phyloP scores from a whole-genome alignment of 2,797 vertebrate genomes.

The Microtus obscurus region DNA sequence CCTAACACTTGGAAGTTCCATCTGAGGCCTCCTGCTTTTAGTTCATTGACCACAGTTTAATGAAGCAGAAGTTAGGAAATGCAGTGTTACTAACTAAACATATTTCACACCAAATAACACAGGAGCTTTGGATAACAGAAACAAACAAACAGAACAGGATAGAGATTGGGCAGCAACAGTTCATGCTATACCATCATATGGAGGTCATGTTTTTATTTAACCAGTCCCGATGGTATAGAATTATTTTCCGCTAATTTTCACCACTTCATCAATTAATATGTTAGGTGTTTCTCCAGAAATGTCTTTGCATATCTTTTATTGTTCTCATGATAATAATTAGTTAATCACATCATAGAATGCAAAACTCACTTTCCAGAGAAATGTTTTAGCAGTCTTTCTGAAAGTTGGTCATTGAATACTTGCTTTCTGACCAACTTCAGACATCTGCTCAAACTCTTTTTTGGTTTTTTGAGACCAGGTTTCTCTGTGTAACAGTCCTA shows the following conservation, averaged over 20 bases:
- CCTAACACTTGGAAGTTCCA: background rate
- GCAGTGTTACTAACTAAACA: conserved; percentile 11
- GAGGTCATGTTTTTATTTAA: background rate
- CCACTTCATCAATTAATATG: background rate
- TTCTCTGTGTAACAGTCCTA: too few species aligned
- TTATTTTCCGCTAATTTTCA: conserved; percentile 14
- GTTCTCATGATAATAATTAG: conserved; percentile 59
- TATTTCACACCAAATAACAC: background rate
- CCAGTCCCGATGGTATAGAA: background rate
- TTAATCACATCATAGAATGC: conserved; percentile 22
- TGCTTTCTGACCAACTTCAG: conserved; percentile 54
- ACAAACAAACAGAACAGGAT: background rate
- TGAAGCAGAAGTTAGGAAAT: conserved; percentile 16
- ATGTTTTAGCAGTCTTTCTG: conserved; percentile 44
- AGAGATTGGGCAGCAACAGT: background rate
- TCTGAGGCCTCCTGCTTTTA: conserved; percentile 1
- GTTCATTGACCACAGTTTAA: background rate
- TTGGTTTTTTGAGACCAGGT: too few species aligned
- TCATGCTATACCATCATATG: background rate
- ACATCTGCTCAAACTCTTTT: conserved; percentile 44
- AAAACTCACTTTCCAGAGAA: conserved; percentile 56
- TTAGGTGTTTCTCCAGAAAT: conserved; percentile 9
- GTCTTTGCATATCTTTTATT: conserved; percentile 57
- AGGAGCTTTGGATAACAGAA: background rate
- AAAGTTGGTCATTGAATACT: conserved; percentile 37